A percentile compares a stretch with the other conserved stretches of the same genome.
Conservation (phyloP, 1,140 invertebrate species). For the Rhynchophorus ferrugineus region DNA sequence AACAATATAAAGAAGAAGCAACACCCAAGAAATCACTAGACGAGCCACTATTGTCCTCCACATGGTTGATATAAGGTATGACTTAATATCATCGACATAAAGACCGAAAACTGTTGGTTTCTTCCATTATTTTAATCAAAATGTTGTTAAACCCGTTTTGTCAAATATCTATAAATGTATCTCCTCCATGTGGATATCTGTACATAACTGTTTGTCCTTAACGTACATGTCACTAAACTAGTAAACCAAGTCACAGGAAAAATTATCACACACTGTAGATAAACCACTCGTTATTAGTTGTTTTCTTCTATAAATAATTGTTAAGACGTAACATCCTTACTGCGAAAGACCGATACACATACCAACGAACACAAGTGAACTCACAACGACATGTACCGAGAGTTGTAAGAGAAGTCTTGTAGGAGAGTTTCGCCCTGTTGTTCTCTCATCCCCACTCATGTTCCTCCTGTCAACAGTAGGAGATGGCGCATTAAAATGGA, state of each 20-base stretch:
- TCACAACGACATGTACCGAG: too few relatives aligned
- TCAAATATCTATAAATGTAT: constrained; percentile 4
- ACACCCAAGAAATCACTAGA: constrained; percentile 26
- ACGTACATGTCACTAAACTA: too few relatives aligned
- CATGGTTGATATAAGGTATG: constrained; percentile 27
- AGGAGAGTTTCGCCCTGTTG: constrained; percentile 9
- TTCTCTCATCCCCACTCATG: not conserved
- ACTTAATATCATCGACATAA: constrained; percentile 35
- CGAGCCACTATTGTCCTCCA: constrained; percentile 28
- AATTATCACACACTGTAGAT: too few relatives aligned
- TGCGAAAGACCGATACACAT: too few relatives aligned
- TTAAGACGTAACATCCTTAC: too few relatives aligned
- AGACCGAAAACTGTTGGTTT: constrained; percentile 27
- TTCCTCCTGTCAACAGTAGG: constrained; percentile 22
- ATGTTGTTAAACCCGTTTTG: constrained; percentile 1
- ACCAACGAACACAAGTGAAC: too few relatives aligned
- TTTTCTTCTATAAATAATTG: too few relatives aligned
- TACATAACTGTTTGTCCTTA: too few relatives aligned
- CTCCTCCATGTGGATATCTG: too few relatives aligned
- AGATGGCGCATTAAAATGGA: constrained; percentile 30
- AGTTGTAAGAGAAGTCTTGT: constrained; percentile 28
- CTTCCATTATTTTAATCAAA: constrained; percentile 31
- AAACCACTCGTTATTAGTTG: too few relatives aligned
- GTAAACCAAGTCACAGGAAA: too few relatives aligned
- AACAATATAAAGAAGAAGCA: constrained; percentile 30